Conservation (phyloP, 2,797 vertebrate genomes). For the Acipenser ruthenus region DNA sequence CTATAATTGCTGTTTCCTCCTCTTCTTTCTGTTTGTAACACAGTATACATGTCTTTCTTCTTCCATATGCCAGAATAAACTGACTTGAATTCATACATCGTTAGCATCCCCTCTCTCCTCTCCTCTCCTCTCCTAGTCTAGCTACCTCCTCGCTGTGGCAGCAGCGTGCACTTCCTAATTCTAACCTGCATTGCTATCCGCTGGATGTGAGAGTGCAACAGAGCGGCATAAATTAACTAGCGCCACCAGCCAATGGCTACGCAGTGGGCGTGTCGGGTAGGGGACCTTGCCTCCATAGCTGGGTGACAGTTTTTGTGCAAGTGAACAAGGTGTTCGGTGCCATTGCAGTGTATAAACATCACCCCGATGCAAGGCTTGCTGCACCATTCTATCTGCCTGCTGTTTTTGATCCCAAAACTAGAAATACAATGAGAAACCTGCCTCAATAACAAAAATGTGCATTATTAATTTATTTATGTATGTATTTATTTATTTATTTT, state of each 20-base stretch:
- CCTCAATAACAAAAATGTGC: no score
- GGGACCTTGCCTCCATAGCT: constrained; percentile 15
- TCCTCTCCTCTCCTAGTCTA: no score
- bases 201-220: constrained; percentile 14
- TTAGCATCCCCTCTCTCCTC: no score
- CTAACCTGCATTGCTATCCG: constrained; percentile 29
- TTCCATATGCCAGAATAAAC: no score
- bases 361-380: background rate
- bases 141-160: constrained; percentile 14
- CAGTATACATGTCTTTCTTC: no score
- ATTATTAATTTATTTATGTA: constrained; percentile 3
- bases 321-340: constrained; percentile 4
- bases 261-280: constrained; percentile 34
- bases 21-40: no score
- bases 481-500: background rate
- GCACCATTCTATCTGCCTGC: no score
- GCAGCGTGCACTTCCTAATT: constrained; percentile 30
- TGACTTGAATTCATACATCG: no score
- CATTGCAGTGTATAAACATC: background rate
- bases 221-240: constrained; percentile 15
- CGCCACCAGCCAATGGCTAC: constrained; percentile 40
- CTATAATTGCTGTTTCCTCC: no score
- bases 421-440: no score
- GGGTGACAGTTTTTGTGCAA: constrained; percentile 7
- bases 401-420: no score